Evolutionary conservation across 2,113 vertebrate genomes (phyloP).

Genomic region (Chelonoidis abingdonii): DNA sequence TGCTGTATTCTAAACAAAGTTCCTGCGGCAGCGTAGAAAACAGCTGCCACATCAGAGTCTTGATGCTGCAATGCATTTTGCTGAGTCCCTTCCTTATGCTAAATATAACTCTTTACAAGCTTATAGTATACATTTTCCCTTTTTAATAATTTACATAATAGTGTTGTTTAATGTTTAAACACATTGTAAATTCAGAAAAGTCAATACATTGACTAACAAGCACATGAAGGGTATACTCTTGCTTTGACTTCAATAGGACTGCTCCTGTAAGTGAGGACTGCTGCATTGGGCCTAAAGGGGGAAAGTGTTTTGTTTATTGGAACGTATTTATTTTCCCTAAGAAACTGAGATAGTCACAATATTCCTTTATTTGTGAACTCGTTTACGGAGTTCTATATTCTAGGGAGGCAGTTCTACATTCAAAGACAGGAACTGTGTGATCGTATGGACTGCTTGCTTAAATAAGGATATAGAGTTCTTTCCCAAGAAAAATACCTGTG

Average conservation of each 20-base stretch:
- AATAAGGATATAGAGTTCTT: neutral
- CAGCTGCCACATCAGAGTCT: conserved; percentile 21
- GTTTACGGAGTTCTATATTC: accelerated
- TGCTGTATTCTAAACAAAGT: conserved; percentile 30
- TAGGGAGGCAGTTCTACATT: neutral
- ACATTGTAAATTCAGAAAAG: neutral
- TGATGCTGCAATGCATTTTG: conserved; percentile 23
- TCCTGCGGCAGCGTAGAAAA: conserved; percentile 21
- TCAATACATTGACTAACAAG: neutral
- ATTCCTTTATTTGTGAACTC: neutral
- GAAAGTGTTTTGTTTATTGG: neutral
- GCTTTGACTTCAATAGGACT: neutral
- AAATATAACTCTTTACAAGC: neutral
- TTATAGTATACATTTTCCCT: neutral
- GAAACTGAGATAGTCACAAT: neutral
- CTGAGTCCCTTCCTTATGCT: neutral
- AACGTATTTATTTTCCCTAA: neutral
- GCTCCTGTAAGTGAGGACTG: neutral
- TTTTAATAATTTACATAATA: conserved; percentile 40
- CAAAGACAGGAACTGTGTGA: neutral
- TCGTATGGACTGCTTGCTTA: neutral
- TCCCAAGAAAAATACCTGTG: neutral
- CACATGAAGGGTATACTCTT: neutral
- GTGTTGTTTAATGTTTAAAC: neutral
- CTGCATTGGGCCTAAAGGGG: neutral